Evolutionary conservation across 2,888 invertebrate genomes (phyloP), one percentile per base, ranked within the genome.

Genomic region (Oligia strigilis): DNA sequence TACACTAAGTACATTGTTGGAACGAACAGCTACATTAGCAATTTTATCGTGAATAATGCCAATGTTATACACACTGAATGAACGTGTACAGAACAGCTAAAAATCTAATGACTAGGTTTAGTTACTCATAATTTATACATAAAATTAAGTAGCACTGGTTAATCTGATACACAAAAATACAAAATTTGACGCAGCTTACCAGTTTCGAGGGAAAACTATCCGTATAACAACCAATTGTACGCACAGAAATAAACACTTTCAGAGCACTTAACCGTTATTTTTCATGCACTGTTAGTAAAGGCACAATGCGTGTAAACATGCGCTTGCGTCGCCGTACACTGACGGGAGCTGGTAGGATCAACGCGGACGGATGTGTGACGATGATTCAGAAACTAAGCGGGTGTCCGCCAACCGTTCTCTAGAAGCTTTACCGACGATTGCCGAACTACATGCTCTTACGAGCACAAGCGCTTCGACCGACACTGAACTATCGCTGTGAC

Each of bases 261-360:
- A 89, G 88, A 91, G 88, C 95, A 94, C 93, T 90, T 84, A 92
- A 94, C 93, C 90, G 93, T 94, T 93, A 90, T 93, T 91, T 85
- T 93, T 94, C 94, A 95, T 93, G 94, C 95, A 95, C 96, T 94
- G 94, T 94, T 94, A 94, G 91, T 89, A 92, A 88, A 90, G 90
- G 90, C 90, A 93, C 90, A 91, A 93, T 89, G 93, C 94, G 94
- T 95, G 94, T 94, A 91, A 91, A 91, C 93, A 91, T 95, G 96
- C 96, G 95, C 95, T 92, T 91, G 94, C 94, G 96, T 89, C 92
- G 93, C 83, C 88, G 89, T 88, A 90, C 90, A 95, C 94, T 94
- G 80, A 80, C 72, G 91, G 87, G 88, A 87, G 79, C 78, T 82
- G 84, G 84, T 84, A 85, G 83, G 87, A 91, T 91, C 91, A 91